A percentile compares a stretch with the other conserved stretches of the same genome.
These are phyloP conservation scores for Spatulosminthurus flaviceps DNA, from an alignment of 2,888 invertebrate genomes.

Conservation along the genomic window DNA sequence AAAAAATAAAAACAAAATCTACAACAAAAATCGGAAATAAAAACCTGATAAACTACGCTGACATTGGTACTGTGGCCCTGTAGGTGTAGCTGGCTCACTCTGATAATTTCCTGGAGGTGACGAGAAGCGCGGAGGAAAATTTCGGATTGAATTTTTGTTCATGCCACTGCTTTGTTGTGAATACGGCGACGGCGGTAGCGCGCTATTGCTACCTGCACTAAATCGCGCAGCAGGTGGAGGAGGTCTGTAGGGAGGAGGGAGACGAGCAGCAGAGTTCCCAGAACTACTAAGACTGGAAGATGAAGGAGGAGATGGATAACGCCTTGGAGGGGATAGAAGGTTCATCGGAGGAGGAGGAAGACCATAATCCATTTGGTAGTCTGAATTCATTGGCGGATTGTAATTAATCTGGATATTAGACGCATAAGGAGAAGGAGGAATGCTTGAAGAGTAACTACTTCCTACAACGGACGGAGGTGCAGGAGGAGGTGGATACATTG, in stretches of 20 bases:
- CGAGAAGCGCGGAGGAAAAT: constrained; percentile 5
- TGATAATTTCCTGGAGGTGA: constrained; percentile 35
- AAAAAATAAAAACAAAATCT: constrained; percentile 21
- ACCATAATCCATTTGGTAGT: constrained; percentile 58
- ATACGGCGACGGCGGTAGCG: neutral
- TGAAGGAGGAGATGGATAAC: constrained; percentile 41
- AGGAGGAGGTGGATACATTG: constrained; percentile 51
- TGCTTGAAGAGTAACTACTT: constrained; percentile 1
- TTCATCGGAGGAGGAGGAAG: constrained; percentile 54
- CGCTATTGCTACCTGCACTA: constrained; percentile 5
- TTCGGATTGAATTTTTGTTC: constrained; percentile 22
- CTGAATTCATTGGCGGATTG: constrained; percentile 30
- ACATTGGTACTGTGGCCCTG: constrained; percentile 49
- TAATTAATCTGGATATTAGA: constrained; percentile 40
- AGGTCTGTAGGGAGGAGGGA: constrained; percentile 68
- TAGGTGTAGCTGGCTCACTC: constrained; percentile 9
- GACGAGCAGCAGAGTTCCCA: constrained; percentile 37
- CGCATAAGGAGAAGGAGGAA: constrained; percentile 24
- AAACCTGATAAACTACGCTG: constrained; percentile 59
- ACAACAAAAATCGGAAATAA: constrained; percentile 51
- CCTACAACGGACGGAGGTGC: constrained; percentile 48
- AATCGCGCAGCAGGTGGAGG: constrained; percentile 65
- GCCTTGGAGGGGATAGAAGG: constrained; percentile 44
- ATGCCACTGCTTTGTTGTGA: constrained; percentile 3
- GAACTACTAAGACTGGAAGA: constrained; percentile 48